Conservation (phyloP, 2,113 vertebrate genomes). For the Equus przewalskii region DNA sequence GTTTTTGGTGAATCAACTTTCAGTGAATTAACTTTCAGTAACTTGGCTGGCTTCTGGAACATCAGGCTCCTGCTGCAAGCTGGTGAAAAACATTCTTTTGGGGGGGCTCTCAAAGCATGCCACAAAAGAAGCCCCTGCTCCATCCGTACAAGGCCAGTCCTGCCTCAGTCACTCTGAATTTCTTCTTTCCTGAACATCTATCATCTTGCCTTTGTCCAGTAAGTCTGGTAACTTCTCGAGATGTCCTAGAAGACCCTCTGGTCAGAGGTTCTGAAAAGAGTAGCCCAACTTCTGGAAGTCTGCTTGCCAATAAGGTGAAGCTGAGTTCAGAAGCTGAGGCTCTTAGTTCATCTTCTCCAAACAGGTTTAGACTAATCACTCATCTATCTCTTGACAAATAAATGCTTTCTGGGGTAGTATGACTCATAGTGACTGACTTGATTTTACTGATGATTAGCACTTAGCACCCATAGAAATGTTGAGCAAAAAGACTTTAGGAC, state of each 20-base stretch:
- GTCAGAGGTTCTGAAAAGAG: background rate
- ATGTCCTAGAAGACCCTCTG: background rate
- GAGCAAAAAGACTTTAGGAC: background rate
- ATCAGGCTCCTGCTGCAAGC: background rate
- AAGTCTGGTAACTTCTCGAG: background rate
- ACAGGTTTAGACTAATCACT: background rate
- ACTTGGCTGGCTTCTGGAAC: constrained; percentile 9
- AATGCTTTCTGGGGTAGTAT: background rate
- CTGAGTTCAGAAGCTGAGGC: background rate
- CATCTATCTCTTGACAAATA: constrained; percentile 28
- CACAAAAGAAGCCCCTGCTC: background rate
- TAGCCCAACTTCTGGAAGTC: background rate
- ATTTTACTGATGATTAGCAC: constrained; percentile 6
- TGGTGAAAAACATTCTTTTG: background rate
- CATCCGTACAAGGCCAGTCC: background rate
- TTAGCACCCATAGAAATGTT: constrained; percentile 1
- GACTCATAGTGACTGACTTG: constrained; percentile 5
- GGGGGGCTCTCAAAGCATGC: background rate
- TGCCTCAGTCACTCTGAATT: background rate
- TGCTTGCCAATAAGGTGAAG: background rate
- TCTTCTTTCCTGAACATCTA: background rate
- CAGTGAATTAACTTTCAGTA: background rate
- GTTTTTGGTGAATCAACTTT: background rate
- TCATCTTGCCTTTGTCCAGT: background rate
- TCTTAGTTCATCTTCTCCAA: background rate